phyloP scores from a whole-genome alignment of 2,888 invertebrate genomes.

The Eupithecia pulchellata region DNA sequence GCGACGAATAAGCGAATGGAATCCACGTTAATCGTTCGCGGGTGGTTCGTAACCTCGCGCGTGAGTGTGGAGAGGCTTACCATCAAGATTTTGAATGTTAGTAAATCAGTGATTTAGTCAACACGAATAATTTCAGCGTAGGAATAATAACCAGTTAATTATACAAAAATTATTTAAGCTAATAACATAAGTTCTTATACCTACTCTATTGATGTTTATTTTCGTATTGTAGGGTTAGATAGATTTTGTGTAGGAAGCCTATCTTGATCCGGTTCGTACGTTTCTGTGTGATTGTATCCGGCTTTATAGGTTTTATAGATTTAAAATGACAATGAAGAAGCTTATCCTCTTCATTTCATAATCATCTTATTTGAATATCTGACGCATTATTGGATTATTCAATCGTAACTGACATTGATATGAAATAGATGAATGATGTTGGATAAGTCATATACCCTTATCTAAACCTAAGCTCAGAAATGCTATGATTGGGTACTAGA shows the following conservation, averaged over 20 bases:
- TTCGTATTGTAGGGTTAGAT: not conserved
- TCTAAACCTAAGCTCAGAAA: too few relatives aligned
- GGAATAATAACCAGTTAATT: too few relatives aligned
- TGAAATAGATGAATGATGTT: constrained; percentile 31
- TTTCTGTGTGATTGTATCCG: constrained; percentile 49
- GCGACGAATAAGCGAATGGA: too few relatives aligned
- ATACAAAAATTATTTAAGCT: not conserved
- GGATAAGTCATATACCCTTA: too few relatives aligned
- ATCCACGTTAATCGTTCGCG: too few relatives aligned
- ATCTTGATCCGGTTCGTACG: not conserved
- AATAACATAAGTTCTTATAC: not conserved
- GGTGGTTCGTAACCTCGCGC: too few relatives aligned
- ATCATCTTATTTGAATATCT: constrained; percentile 46
- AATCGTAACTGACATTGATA: constrained; percentile 45
- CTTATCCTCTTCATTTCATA: constrained; percentile 71
- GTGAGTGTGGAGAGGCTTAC: too few relatives aligned
- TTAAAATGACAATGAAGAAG: constrained; percentile 57
- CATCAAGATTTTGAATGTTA: not conserved
- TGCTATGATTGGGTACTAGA: too few relatives aligned
- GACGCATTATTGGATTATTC: constrained; percentile 41
- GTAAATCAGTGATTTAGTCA: not conserved
- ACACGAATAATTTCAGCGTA: not conserved
- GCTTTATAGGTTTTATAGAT: constrained; percentile 48
- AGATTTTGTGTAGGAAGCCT: not conserved
- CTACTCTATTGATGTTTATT: not conserved